Base-by-base conservation (phyloP, 2,113 vertebrate species). In the Brachyhypopomus gauderio region DNA sequence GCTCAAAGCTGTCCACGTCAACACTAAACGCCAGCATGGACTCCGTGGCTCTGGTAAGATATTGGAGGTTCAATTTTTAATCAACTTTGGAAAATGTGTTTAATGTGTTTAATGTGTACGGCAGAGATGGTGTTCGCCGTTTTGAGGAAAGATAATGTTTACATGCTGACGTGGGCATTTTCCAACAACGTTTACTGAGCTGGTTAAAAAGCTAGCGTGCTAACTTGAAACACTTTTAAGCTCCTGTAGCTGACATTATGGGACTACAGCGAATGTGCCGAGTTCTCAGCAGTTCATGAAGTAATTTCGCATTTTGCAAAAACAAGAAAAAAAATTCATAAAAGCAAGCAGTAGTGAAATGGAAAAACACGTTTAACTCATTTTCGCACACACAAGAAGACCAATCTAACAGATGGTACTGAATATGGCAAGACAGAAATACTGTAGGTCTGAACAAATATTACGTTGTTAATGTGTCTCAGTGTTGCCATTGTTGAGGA, bases 1-100 rank as follows among this genome's bases (percentile, higher is more conserved):
- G 92, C 91, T 92, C 89, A 90, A 89, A 86, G 79, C 90, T 91
- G 92, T 93, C 93, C 93, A 94, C 93, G 93, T 94, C 93, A 93
- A 94, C 93, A 94, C 89, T 79, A 85, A 89, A 83, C 82, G 86
- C 87, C 86, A 88, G 87, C 85, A 94, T 94, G 93, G 93, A 94
- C 85, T 90, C 90, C 85, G 38, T 86, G 86, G 89, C 91, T 90
- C 90, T 87, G 93, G 93, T 94, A 88, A 90, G 92, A 52, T 70
- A 52, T 82, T 36, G 71, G 36, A 77, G 38, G 23, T 36, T 38
- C 76, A 70, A 20, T 72, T 72, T 71, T 48, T 14, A 36, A 36
- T 77, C 71, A 7, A 30, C 12, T 66, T 83, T 22, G 38, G n/a
- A 17, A 25, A 60, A 63, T 30, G 56, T 48, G 12, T 48, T 7